Evolutionary conservation across 2,113 vertebrate species (phyloP), one percentile per base, ranked within the genome.

Genomic region (Notarius lentiginosus): DNA sequence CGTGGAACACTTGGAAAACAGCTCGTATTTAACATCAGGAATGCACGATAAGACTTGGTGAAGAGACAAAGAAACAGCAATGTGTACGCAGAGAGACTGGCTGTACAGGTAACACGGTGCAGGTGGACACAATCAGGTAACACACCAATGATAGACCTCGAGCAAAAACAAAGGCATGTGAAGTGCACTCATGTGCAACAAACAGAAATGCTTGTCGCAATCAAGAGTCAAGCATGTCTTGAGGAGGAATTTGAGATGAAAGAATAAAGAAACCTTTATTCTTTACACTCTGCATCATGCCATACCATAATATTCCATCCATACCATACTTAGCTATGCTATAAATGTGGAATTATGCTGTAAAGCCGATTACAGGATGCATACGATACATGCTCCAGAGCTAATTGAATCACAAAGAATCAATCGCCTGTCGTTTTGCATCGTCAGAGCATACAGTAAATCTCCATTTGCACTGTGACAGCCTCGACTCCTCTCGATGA

Each of bases 371-470:
- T 60, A 60, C 66, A 27, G 53, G 22, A 58, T 49, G 22, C n/a
- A 34, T 34, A 12, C 63, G 5, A 30, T 68, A 63, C 56, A 49
- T 51, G 53, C 6, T 47, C 20, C 34, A 53, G 73, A 10, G 61
- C 60, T 53, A 79, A 85, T 85, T 65, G 49, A 22, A 77, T 53
- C n/a, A 55, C 11, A 24, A 27, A 66, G 66, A 79, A 85, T 79
- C 84, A 79, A 66, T 85, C 17, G n/a, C 41, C 73, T 55, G 55
- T 85, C 60, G 51, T 79, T 65, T 65, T 79, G 75, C 56, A 41
- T 55, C 49, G 47, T 66, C 60, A 22, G 6, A 20, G 17, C 10
- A 2, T 20, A 24, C 61, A 34, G 60, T 66, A 79, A 79, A 85
- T 79, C 84, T 85, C 55, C 17, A 65, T 85, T 85, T 66, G 60